These are phyloP conservation scores for Eulemur rufifrons DNA, from an alignment of 2,113 vertebrate genomes.

Conservation along the genomic window DNA sequence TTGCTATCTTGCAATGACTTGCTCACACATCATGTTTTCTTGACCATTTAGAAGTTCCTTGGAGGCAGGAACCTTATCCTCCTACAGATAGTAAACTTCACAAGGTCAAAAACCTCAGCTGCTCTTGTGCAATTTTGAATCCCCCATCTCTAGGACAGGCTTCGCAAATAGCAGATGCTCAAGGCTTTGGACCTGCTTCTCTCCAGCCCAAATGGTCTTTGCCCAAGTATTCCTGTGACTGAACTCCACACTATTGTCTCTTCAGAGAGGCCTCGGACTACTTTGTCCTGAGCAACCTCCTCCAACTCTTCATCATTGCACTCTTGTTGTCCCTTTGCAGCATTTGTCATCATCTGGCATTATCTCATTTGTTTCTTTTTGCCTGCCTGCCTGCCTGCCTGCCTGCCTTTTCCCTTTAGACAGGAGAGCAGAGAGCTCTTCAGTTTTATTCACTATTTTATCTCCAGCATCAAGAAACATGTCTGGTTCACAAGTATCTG, in stretches of 20 bases:
- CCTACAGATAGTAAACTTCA: not conserved
- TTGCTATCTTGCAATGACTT: not conserved
- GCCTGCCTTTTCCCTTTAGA: not conserved
- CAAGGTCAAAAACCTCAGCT: not conserved
- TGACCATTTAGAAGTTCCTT: not conserved
- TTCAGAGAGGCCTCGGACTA: not conserved
- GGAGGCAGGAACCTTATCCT: not conserved
- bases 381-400: not conserved
- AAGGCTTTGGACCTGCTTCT: not conserved
- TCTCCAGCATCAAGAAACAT: not conserved
- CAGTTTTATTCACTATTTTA: not conserved
- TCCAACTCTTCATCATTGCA: not conserved
- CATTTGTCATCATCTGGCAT: not conserved
- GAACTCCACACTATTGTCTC: not conserved
- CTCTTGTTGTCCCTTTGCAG: too few relatives aligned
- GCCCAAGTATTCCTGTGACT: not conserved
- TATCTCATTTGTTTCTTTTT: not conserved
- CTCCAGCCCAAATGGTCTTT: not conserved
- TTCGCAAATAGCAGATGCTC: not conserved
- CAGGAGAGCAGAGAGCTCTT: not conserved
- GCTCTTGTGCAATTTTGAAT: not conserved
- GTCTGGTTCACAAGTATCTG: not conserved
- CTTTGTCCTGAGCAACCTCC: not conserved
- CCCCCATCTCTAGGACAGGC: not conserved
- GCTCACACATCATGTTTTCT: not conserved